Percentiles rank a stretch among this genome's conserved stretches.
These are phyloP conservation scores for Tipula unca DNA, from an alignment of 2,888 invertebrate species.

Conservation along the genomic window DNA sequence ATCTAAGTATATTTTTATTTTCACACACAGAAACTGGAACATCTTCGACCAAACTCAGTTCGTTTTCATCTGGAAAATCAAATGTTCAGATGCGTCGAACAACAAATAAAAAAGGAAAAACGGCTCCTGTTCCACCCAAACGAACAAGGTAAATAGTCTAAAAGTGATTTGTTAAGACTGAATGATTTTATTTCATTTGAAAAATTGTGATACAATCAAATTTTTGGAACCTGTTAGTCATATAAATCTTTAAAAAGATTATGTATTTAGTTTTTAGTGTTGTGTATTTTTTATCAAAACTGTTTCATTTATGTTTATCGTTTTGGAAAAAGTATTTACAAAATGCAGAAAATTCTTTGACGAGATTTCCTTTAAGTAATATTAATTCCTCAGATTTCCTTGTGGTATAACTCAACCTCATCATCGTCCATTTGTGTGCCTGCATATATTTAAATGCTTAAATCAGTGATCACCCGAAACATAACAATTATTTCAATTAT, in stretches of 20 bases:
- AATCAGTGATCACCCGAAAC: background rate
- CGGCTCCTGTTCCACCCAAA: conserved; percentile 92
- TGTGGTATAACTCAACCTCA: background rate
- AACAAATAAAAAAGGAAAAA: conserved; percentile 83
- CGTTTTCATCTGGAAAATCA: conserved; percentile 54
- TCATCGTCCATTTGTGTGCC: background rate
- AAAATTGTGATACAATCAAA: conserved; percentile 30
- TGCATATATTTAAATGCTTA: background rate
- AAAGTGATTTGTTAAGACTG: background rate
- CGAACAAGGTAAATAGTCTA: conserved; percentile 66
- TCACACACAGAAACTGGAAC: conserved; percentile 41
- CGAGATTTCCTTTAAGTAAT: background rate
- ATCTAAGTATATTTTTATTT: background rate
- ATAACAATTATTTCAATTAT: background rate
- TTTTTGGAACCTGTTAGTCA: background rate
- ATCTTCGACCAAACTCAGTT: conserved; percentile 51
- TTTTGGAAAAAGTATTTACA: background rate
- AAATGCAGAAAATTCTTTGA: background rate
- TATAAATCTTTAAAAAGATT: background rate
- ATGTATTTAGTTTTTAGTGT: background rate
- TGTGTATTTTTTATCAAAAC: background rate
- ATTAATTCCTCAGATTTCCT: background rate
- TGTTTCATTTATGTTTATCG: background rate
- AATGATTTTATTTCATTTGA: background rate
- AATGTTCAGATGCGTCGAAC: conserved; percentile 76